Evolutionary conservation across 2,797 vertebrate species (phyloP).

Genomic region (Gymnopithys bicolor): DNA sequence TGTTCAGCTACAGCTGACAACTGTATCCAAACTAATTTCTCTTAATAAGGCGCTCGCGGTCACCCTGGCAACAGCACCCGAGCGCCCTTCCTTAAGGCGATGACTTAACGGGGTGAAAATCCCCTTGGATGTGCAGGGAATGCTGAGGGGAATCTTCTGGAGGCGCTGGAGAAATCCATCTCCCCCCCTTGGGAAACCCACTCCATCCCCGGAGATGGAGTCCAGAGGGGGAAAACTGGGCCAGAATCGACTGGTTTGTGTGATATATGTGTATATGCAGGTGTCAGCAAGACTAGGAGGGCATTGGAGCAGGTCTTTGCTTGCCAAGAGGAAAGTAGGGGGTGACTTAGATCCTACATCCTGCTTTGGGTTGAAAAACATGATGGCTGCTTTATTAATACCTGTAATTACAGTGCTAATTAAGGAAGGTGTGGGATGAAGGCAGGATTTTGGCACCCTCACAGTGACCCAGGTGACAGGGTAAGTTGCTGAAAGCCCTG

Average conservation of each 20-base stretch:
- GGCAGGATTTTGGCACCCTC: background rate
- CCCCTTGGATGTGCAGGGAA: background rate
- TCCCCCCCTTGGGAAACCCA: background rate
- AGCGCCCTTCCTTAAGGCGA: background rate
- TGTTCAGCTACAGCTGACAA: conserved; percentile 60
- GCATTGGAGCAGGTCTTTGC: fast-evolving
- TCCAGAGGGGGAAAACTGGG: background rate
- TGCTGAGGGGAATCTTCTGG: background rate
- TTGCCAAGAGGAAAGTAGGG: background rate
- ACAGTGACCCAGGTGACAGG: background rate
- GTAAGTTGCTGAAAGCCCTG: background rate
- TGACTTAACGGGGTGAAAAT: background rate
- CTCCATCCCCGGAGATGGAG: background rate
- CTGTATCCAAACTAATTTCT: conserved; percentile 62
- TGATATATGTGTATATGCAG: background rate
- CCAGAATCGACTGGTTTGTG: fast-evolving
- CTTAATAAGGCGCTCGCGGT: conserved; percentile 48
- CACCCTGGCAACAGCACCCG: conserved; percentile 23
- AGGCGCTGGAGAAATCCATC: background rate
- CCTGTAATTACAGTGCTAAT: background rate
- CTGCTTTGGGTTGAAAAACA: background rate
- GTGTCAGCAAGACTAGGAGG: background rate
- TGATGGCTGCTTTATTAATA: background rate
- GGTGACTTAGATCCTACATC: background rate
- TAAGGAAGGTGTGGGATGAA: background rate